Evolutionary conservation across 2,113 vertebrate genomes (phyloP), one percentile per base, ranked within the genome.

Genomic region (Meles meles): DNA sequence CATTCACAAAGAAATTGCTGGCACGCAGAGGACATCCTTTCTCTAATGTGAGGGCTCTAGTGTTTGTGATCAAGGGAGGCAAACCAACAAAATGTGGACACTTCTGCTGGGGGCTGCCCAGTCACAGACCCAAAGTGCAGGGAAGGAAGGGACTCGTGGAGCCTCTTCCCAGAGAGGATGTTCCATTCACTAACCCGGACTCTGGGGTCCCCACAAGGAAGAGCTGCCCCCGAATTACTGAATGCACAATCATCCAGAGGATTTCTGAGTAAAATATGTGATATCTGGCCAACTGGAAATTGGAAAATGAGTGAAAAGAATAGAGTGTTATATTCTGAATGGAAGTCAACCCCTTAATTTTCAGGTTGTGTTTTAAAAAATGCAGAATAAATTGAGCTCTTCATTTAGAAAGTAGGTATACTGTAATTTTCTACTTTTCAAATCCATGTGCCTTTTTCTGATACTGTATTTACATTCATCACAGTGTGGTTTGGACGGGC

Each of bases 11-110:
- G n/a, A 93, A 92, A 55, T 63, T 0, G 5, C 87, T 63, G 83
- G 86, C 88, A 55, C 34, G 87, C 96, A 39, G 42, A 97, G 79
- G 27, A 27, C 77, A 61, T 85, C 96, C 61, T 98, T 96, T 94
- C 95, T 92, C 25, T 96, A 63, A 42, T 85, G 84, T 77, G 21
- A 59, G 88, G 93, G 92, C 79, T 96, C 72, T 13, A 29, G 79
- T 97, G 42, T 39, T 31, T 2, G 12, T 14, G 5, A 0, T 0
- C 15, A 2, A 80, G 95, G 34, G 7, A 96, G 90, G 97, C 76
- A 96, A 97, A 92, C 8, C 39, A 7, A 7, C 21, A 61, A 79
- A 94, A 91, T 81, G 15, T 4, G 92, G 79, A 87, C 63, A 90
- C 59, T 92, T 96, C 93, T 31, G 71, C 65, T 88, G 65, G 92